Evolutionary conservation across 2,113 vertebrate genomes (phyloP), one percentile per base, ranked within the genome.

Genomic region (Sinocyclocheilus grahami): DNA sequence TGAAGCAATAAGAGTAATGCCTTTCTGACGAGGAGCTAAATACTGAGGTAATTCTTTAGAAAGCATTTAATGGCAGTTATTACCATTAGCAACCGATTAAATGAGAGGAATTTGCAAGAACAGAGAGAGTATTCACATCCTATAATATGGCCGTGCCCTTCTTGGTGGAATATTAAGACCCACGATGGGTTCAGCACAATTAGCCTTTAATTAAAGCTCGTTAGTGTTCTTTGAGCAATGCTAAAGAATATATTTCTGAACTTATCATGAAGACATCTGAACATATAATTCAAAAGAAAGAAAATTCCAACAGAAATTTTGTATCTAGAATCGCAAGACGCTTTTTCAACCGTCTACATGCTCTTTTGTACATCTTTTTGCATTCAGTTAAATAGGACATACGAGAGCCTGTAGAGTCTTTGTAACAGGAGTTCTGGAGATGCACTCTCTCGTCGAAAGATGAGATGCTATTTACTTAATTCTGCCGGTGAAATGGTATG

Each of bases 121-220:
- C 55, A 53, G 55, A 71, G 58, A 30, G 58, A 12, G 4, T 55
- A 77, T 83, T 83, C 30, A 58, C 79, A 37, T 84, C 63, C 74
- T 65, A 60, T 62, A 42, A 69, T 53, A 16, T 48, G 74, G 16
- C 78, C 30, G 48, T 86, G 82, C 72, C 86, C 88, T 91, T 78
- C 90, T 95, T 93, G 94, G 94, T 93, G 91, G 90, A 93, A 94
- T 94, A 94, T 94, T 93, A 85, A 87, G 94, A 93, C 89, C 93
- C 95, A 93, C 95, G 95, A 96, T 95, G 95, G 94, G 95, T 95
- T 96, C 95, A 95, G 94, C 95, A 95, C 95, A 96, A 96, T 97
- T 97, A 96, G 94, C 94, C 95, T 95, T 96, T 96, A 95, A 96
- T 95, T 96, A 96, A 96, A 95, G 92, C 93, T 95, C 90, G 94